phyloP scores from a whole-genome alignment of 2,888 invertebrate genomes.

The Hemaris fuciformis region DNA sequence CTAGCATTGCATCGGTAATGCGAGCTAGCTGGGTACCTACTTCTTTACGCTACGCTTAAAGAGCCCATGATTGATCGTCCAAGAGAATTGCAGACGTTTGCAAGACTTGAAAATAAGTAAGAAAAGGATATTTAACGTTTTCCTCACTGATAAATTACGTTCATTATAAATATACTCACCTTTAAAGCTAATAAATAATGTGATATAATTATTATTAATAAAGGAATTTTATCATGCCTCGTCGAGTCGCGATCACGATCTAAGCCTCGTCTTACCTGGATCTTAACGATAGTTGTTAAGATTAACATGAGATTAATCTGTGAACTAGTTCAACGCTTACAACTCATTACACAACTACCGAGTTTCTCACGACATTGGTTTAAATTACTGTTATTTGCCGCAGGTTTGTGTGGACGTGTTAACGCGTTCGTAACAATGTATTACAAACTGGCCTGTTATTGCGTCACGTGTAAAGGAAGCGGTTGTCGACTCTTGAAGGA shows the following conservation, averaged over 20 bases:
- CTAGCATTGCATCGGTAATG: no score
- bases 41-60: no score
- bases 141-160: no score
- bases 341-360: conserved; percentile 59
- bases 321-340: conserved; percentile 67
- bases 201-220: not conserved
- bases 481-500: not conserved
- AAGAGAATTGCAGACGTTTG: no score
- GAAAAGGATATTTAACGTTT: no score
- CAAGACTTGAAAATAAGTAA: no score
- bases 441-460: conserved; percentile 2
- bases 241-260: not conserved
- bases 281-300: conserved; percentile 65
- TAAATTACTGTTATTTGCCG: conserved; percentile 69
- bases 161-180: not conserved
- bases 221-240: not conserved
- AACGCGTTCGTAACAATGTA: conserved; percentile 44
- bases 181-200: not conserved
- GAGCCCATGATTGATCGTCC: no score
- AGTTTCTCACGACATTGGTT: conserved; percentile 76
- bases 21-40: no score
- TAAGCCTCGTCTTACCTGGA: conserved; percentile 22
- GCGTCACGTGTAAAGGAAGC: conserved; percentile 11
- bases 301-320: conserved; percentile 63
- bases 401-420: conserved; percentile 12